Base-by-base conservation (phyloP, 23 tunicate genomes). In the Diplosoma virens region DNA sequence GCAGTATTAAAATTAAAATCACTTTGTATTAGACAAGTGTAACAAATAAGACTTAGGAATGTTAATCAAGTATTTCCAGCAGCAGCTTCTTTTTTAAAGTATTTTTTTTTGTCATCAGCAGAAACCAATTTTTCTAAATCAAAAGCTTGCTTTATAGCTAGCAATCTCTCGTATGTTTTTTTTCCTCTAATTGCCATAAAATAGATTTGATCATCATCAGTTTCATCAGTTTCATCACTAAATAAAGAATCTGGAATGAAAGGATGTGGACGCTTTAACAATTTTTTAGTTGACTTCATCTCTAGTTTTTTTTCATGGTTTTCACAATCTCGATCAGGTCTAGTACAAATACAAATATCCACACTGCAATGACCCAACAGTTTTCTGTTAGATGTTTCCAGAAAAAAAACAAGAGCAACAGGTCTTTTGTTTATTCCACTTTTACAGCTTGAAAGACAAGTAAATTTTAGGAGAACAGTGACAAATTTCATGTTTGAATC, bases 401-500 rank as follows among this genome's bases (percentile, higher is more conserved):
- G 58, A 17, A 37, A 29, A 68, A 87, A 82, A 30, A 76, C 71
- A 3, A 67, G 21, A 14, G 50, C 41, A 28, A 67, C 64, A 5
- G 83, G 82, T 1, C 87, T 56, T 56, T 79, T 76, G 66, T 87
- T 82, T 7, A 87, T 87, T 1, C 95, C 87, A 47, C 77, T 46
- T 31, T 48, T 30, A 37, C 95, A 87, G 41, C 86, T 81, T 9
- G 82, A 75, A 9, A 73, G 66, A 46, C 95, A 87, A 32, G 59
- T 81, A 47, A 87, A 87, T 26, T 66, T 68, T 73, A 75, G 36
- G 24, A 50, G 52, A 2, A 35, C 11, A 7, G 27, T 67, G 6
- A 17, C 14, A 37, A 3, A 2, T 28, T 63, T 20, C 35, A 16
- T 28, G 50, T 17, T 18, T 9, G 6, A 3, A 9, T 21, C 25